Base-by-base conservation (phyloP, 2,888 invertebrate species). In the Masnerella sp. region DNA sequence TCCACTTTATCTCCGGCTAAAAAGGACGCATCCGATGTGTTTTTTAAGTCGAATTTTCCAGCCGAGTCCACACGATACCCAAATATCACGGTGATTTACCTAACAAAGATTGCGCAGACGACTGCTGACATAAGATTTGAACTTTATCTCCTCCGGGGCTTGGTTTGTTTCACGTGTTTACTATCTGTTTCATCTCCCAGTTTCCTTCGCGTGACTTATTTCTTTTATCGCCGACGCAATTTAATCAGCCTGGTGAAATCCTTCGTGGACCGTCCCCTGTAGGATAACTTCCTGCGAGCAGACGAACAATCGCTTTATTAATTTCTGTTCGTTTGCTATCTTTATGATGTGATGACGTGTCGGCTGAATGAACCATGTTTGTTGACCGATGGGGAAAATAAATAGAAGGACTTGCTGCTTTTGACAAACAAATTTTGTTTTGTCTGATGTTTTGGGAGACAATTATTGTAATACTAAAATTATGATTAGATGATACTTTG, bases 201-300 rank as follows among this genome's bases (percentile, higher is more conserved):
- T n/a, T 52, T 38, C 52, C 38, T 15, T n/a, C 18, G 17, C 17
- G 45, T 30, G 34, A 40, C 17, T 54, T 28, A 40, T 54, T 54
- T 40, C 54, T 54, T 38, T 40, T 40, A 54, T 54, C 40, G 30
- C 22, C 14, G 30, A 28, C 18, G 54, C 30, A 54, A 54, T 54
- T 54, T 28, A 38, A 54, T 54, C 40, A 54, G 8, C 7, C 8
- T n/a, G n/a, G 9, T 20, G 54, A 28, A 40, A 40, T 38, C 52
- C 52, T n/a, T 38, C 15, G n/a, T 52, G 32, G 32, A n/a, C 38
- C 22, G 12, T 36, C 11, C 17, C 2, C 17, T n/a, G 12, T 20
- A 52, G 40, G n/a, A 14, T 40, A 40, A 54, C 54, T 40, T 54
- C 11, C 54, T 17, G n/a, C 28, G 18, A 4, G 8, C 15, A 51